Conservation (phyloP, 1,140 invertebrate genomes). For the Apis dorsata region DNA sequence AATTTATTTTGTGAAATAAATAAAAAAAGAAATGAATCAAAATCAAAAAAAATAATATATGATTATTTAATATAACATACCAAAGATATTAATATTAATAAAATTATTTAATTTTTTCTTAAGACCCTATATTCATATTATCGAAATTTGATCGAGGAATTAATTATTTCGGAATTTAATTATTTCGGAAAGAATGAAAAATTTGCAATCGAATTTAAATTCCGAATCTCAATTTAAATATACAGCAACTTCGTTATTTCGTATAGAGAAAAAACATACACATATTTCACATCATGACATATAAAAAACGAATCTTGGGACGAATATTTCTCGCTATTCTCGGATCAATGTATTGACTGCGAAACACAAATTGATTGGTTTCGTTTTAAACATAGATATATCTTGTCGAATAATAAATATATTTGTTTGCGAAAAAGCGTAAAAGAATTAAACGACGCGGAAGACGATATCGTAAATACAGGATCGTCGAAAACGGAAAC, state of each 20-base stretch:
- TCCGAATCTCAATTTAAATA: conserved; percentile 2
- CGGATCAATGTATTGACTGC: neutral
- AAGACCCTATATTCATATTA: too few relatives aligned
- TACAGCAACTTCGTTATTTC: neutral
- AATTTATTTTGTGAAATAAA: too few relatives aligned
- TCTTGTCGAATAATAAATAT: neutral
- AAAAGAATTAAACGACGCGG: too few relatives aligned
- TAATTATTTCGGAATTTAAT: neutral
- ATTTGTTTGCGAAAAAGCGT: neutral
- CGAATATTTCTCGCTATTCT: neutral
- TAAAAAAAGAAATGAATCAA: too few relatives aligned
- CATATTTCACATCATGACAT: neutral
- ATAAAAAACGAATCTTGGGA: neutral
- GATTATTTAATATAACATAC: too few relatives aligned
- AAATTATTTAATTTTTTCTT: too few relatives aligned
- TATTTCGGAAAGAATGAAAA: neutral
- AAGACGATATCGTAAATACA: neutral
- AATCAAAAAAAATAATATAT: too few relatives aligned
- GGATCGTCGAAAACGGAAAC: too few relatives aligned
- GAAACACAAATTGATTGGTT: neutral
- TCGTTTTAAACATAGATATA: neutral
- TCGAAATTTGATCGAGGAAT: conserved; percentile 2
- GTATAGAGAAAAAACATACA: neutral
- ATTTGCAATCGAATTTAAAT: conserved; percentile 2
- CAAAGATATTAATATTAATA: too few relatives aligned